phyloP scores from a whole-genome alignment of 2,888 invertebrate species.

The Lamellibrachia satsuma region DNA sequence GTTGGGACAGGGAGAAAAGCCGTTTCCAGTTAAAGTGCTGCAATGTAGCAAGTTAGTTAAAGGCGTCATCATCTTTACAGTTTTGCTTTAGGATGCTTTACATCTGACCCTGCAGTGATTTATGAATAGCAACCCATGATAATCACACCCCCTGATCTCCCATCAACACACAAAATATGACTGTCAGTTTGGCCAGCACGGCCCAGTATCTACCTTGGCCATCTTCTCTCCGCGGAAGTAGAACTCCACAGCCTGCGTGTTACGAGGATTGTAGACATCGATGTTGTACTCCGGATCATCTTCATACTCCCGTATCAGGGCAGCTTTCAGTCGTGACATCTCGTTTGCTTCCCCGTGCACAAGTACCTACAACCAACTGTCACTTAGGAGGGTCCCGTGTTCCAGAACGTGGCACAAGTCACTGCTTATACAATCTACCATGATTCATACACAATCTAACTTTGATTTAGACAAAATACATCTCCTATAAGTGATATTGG shows the following conservation, averaged over 20 bases:
- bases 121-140: too few species aligned
- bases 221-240: conserved; percentile 98
- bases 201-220: conserved; percentile 79
- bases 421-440: not conserved
- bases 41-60: too few species aligned
- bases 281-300: conserved; percentile 82
- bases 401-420: too few species aligned
- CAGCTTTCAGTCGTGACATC: conserved; percentile 95
- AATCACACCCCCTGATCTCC: not conserved
- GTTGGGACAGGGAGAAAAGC: too few species aligned
- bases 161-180: not conserved
- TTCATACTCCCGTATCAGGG: conserved; percentile 91
- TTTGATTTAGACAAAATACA: not conserved
- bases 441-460: not conserved
- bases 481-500: too few species aligned
- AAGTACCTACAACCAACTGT: conserved; percentile 72
- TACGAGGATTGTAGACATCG: conserved; percentile 92
- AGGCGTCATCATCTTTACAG: too few species aligned
- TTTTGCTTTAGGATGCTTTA: too few species aligned
- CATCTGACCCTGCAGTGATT: too few species aligned
- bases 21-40: too few species aligned
- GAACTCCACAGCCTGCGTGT: conserved; percentile 90
- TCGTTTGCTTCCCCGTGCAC: conserved; percentile 99
- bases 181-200: not conserved
- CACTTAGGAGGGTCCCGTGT: too few species aligned